Percentiles rank a stretch among this genome's conserved stretches.
These are phyloP conservation scores for Conopomorpha cramerella DNA, from an alignment of 1,140 invertebrate genomes.

Conservation along the genomic window DNA sequence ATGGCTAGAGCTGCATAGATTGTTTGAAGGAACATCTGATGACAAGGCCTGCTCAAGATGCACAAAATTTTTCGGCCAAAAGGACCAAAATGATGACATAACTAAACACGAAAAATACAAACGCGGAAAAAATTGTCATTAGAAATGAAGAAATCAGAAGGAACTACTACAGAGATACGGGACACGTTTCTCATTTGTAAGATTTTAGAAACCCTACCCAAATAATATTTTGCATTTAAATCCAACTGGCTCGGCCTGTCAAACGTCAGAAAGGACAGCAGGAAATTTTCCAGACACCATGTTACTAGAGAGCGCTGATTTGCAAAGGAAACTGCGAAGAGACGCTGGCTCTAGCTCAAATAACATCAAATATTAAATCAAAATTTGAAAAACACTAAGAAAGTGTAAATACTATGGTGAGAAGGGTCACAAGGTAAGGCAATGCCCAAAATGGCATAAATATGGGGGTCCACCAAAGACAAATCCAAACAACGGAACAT, in stretches of 20 bases:
- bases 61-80: constrained; percentile 11
- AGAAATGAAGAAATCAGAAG: constrained; percentile 3
- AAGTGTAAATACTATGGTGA: constrained; percentile 6
- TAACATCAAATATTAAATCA: neutral
- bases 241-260: constrained; percentile 9
- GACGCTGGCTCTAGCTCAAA: neutral
- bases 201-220: constrained; percentile 8
- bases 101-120: constrained; percentile 7
- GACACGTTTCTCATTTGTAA: constrained; percentile 11
- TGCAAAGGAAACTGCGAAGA: neutral
- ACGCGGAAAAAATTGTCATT: constrained; percentile 3
- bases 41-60: constrained; percentile 11
- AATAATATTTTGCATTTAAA: constrained; percentile 8
- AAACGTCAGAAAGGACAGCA: constrained; percentile 6
- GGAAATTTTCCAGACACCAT: constrained; percentile 7
- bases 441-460: constrained; percentile 8
- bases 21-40: constrained; percentile 12
- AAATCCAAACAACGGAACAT: neutral
- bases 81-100: constrained; percentile 5
- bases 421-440: constrained; percentile 7
- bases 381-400: constrained; percentile 5
- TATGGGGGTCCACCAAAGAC: constrained; percentile 8
- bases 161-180: constrained; percentile 6
- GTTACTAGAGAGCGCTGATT: constrained; percentile 7
- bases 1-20: constrained; percentile 10